A percentile compares a stretch with the other conserved stretches of the same genome.
phyloP scores from a whole-genome alignment of 2,113 vertebrate genomes.

The Callipepla californica region DNA sequence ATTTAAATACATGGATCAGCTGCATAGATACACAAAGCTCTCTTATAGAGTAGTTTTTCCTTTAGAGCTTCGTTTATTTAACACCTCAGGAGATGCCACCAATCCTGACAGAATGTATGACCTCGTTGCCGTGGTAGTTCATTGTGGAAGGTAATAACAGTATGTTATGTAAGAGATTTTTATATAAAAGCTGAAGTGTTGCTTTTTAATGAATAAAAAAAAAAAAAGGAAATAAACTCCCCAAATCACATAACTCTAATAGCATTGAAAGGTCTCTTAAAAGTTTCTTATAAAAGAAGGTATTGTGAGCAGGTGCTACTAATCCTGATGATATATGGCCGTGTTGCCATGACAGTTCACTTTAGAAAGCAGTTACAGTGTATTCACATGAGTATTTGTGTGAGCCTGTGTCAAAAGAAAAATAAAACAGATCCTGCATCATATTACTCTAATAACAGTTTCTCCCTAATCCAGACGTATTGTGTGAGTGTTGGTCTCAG shows the following conservation, averaged over 20 bases:
- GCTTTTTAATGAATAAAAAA: background rate
- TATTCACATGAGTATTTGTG: background rate
- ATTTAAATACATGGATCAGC: slow-evolving; percentile 89
- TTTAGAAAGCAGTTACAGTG: background rate
- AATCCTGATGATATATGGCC: background rate
- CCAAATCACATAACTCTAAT: background rate
- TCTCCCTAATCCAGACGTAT: background rate
- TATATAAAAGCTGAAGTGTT: background rate
- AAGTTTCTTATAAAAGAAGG: background rate
- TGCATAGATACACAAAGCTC: slow-evolving; percentile 88
- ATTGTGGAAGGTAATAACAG: slow-evolving; percentile 85
- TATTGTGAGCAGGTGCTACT: background rate
- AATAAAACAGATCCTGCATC: background rate
- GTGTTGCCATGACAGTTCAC: background rate
- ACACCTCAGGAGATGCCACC: slow-evolving; percentile 87
- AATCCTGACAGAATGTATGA: slow-evolving; percentile 89
- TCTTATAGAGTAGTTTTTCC: slow-evolving; percentile 89
- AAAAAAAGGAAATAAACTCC: background rate
- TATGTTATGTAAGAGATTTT: background rate
- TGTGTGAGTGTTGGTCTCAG: background rate
- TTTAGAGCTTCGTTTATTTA: slow-evolving; percentile 87
- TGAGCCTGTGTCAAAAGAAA: background rate
- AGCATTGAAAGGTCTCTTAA: background rate
- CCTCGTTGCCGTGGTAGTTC: slow-evolving; percentile 87
- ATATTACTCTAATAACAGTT: background rate